Percentiles rank a stretch among this genome's conserved stretches.
Evolutionary conservation across 2,888 invertebrate genomes (phyloP).

Genomic region (Leptura quadrifasciata): DNA sequence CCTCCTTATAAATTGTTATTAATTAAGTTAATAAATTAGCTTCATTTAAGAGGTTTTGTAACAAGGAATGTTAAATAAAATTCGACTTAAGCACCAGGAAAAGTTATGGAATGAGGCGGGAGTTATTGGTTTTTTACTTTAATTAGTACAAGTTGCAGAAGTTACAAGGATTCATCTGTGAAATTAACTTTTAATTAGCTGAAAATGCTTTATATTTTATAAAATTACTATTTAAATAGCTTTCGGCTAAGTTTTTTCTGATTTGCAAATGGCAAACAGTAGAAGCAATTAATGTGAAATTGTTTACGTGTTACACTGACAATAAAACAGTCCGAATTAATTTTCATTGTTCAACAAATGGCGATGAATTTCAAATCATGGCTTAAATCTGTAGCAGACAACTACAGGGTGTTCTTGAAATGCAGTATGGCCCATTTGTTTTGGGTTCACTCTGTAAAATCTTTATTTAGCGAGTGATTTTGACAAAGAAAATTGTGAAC

Average conservation of each 20-base stretch:
- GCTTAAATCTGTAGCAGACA: too few species aligned
- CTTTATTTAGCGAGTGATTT: too few species aligned
- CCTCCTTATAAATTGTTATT: slow-evolving; percentile 21
- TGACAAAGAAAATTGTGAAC: too few species aligned
- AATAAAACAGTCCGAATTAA: too few species aligned
- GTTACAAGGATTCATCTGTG: slow-evolving; percentile 5
- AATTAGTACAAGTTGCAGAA: not conserved
- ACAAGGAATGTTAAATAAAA: slow-evolving; percentile 10
- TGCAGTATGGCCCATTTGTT: too few species aligned
- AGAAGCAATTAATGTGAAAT: not conserved
- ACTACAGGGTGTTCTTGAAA: too few species aligned
- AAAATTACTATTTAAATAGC: not conserved
- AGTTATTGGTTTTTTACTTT: not conserved
- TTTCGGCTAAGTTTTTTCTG: not conserved
- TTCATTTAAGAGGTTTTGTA: slow-evolving; percentile 6
- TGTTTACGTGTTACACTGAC: too few species aligned
- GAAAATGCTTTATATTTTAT: not conserved
- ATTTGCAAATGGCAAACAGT: not conserved
- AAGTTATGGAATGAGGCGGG: not conserved
- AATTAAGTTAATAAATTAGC: slow-evolving; percentile 35
- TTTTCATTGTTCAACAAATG: too few species aligned
- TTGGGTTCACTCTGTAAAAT: too few species aligned
- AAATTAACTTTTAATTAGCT: slow-evolving; percentile 30
- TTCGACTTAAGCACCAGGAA: slow-evolving; percentile 10
- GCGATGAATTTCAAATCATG: too few species aligned